Evolutionary conservation across 2,888 invertebrate genomes (phyloP).

Genomic region (Melieria picta): DNA sequence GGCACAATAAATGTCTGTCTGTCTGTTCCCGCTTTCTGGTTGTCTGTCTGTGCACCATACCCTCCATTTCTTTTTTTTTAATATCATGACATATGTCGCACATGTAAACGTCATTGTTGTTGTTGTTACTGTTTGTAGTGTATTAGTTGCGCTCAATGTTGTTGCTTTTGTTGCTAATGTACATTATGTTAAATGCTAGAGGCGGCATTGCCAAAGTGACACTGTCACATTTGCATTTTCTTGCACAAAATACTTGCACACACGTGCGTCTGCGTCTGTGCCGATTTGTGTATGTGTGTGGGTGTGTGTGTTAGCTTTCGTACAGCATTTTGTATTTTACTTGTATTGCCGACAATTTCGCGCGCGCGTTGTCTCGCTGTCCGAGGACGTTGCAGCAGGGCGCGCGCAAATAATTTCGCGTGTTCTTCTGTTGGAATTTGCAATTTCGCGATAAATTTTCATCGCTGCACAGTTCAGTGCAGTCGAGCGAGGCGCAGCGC

Average conservation of each 20-base stretch:
- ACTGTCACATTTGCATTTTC: constrained; percentile 61
- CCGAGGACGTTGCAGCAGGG: no score
- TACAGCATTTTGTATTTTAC: not conserved
- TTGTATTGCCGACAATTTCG: not conserved
- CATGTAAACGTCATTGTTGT: no score
- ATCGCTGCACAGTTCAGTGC: not conserved
- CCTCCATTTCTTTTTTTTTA: no score
- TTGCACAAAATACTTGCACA: constrained; percentile 7
- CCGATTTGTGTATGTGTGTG: not conserved
- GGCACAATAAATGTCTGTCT: no score
- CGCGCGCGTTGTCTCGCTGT: no score
- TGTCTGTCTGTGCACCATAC: no score
- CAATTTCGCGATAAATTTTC: constrained; percentile 23
- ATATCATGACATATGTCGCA: no score
- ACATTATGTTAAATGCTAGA: constrained; percentile 45
- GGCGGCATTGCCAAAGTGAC: constrained; percentile 48
- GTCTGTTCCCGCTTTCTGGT: no score
- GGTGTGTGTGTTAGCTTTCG: not conserved
- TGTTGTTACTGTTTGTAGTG: no score
- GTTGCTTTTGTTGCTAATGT: not conserved
- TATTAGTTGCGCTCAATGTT: no score
- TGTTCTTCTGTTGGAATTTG: constrained; percentile 10
- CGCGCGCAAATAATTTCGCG: not conserved
- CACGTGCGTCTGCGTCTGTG: not conserved
- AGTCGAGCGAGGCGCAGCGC: constrained; percentile 15